Base-by-base conservation (phyloP, 2,888 invertebrate genomes). In the Tipula vernalis region DNA sequence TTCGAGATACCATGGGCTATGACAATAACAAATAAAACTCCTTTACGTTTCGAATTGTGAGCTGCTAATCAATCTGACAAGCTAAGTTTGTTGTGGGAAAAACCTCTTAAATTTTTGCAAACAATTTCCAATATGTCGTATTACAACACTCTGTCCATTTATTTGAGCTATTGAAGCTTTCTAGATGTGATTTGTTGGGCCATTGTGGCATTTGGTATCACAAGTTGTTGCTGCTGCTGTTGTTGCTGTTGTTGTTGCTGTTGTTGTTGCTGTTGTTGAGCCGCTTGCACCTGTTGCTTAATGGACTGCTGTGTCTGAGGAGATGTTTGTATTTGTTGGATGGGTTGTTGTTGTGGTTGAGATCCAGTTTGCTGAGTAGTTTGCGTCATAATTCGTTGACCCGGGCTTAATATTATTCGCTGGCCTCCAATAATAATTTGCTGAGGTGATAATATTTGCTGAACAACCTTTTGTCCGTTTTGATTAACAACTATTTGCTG, bases 91-190 rank as follows among this genome's bases (percentile, higher is more conserved):
- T n/a, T n/a, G n/a, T n/a, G n/a, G n/a, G n/a, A n/a, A n/a, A n/a
- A n/a, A n/a, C n/a, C n/a, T n/a, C n/a, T n/a, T n/a, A n/a, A n/a
- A n/a, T n/a, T n/a, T n/a, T n/a, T n/a, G n/a, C n/a, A n/a, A n/a
- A n/a, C n/a, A n/a, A 90, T 95, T 95, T 86, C 96, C 95, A 10
- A 96, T 94, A 0, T 95, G 95, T 85, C 96, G 93, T 87, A 97
- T 96, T 83, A 97, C 93, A 41, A 97, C 96, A 91, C 97, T 97
- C 89, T 97, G 97, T 0, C 97, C 97, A 90, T 96, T 96, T 39
- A 97, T 95, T 0, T 96, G 96, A 0, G 96, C 96, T 87, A 97
- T 93, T 96, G 96, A 8, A 96, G 94, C 91, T 96, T 97, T 6
- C 96, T 97, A 15, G 95, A 94, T 1, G 96, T 96, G 87, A 97